Evolutionary conservation across 2,797 vertebrate species (phyloP).

Genomic region (Mastacembelus armatus): DNA sequence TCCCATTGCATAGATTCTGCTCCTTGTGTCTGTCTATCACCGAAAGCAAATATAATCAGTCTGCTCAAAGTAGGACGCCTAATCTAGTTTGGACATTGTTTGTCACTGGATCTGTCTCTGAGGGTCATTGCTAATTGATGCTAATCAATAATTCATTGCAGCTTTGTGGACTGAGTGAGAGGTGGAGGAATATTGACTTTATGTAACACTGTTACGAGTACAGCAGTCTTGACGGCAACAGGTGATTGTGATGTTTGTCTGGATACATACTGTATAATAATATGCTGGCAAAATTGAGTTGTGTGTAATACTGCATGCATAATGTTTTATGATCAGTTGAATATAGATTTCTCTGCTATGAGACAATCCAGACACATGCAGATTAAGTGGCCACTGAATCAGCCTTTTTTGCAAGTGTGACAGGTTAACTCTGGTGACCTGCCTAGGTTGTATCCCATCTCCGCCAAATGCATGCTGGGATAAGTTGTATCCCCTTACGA

Average conservation of each 20-base stretch:
- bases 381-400: too few relatives aligned
- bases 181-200: conserved; percentile 44
- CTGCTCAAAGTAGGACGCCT: conserved; percentile 28
- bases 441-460: neutral
- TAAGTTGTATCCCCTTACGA: conserved; percentile 12
- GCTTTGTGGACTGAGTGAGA: conserved; percentile 37
- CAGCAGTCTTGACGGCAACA: conserved; percentile 10
- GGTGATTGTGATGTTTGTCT: conserved; percentile 6
- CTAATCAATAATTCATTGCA: conserved; percentile 69
- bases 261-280: conserved; percentile 12
- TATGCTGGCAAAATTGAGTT: neutral
- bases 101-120: conserved; percentile 66
- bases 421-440: conserved; percentile 1
- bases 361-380: neutral
- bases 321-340: conserved; percentile 7
- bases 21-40: conserved; percentile 1
- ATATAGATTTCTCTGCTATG: neutral
- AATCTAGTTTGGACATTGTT: conserved; percentile 49
- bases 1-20: neutral
- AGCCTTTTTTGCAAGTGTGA: neutral
- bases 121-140: conserved; percentile 71
- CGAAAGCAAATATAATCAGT: conserved; percentile 33
- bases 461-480: conserved; percentile 27
- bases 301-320: neutral
- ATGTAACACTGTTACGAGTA: conserved; percentile 29